These are phyloP conservation scores for Magallana nippona DNA, from an alignment of 2,888 invertebrate species.

Conservation along the genomic window DNA sequence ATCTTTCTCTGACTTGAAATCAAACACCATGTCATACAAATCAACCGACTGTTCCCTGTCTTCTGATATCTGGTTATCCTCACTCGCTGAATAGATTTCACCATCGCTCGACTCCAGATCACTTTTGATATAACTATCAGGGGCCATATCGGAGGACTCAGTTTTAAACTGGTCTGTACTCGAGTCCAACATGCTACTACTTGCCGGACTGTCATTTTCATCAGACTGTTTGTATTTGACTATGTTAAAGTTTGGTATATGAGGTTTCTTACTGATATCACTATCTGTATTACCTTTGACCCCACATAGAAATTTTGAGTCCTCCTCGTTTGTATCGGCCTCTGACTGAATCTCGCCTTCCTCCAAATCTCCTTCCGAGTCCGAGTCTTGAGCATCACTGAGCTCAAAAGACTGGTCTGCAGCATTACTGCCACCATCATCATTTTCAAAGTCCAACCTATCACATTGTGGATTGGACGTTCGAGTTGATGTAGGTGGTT, in stretches of 20 bases:
- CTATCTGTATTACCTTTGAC: slow-evolving; percentile 23
- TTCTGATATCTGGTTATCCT: not conserved
- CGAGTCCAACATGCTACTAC: slow-evolving; percentile 1
- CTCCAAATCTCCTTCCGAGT: slow-evolving; percentile 48
- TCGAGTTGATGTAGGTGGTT: slow-evolving; percentile 67
- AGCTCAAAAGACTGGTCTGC: slow-evolving; percentile 33
- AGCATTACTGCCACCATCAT: slow-evolving; percentile 61
- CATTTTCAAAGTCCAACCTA: slow-evolving; percentile 70
- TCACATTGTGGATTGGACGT: slow-evolving; percentile 66
- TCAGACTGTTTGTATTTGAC: not conserved
- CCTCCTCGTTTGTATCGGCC: slow-evolving; percentile 40
- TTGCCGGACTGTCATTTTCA: not conserved
- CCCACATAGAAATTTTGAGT: not conserved
- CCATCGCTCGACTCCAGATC: slow-evolving; percentile 34
- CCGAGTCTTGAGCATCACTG: slow-evolving; percentile 12
- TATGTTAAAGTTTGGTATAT: slow-evolving; percentile 16
- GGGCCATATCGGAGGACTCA: not conserved
- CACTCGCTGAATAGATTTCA: slow-evolving; percentile 34
- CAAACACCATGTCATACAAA: slow-evolving; percentile 21
- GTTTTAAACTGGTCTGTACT: slow-evolving; percentile 21
- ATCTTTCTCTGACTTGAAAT: slow-evolving; percentile 14
- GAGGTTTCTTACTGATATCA: not conserved
- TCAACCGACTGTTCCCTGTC: slow-evolving; percentile 4
- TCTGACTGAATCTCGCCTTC: slow-evolving; percentile 48
- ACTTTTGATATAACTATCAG: slow-evolving; percentile 10